Evolutionary conservation across 2,113 vertebrate species (phyloP), one percentile per base, ranked within the genome.

Genomic region (Melanotaenia duboulayi): DNA sequence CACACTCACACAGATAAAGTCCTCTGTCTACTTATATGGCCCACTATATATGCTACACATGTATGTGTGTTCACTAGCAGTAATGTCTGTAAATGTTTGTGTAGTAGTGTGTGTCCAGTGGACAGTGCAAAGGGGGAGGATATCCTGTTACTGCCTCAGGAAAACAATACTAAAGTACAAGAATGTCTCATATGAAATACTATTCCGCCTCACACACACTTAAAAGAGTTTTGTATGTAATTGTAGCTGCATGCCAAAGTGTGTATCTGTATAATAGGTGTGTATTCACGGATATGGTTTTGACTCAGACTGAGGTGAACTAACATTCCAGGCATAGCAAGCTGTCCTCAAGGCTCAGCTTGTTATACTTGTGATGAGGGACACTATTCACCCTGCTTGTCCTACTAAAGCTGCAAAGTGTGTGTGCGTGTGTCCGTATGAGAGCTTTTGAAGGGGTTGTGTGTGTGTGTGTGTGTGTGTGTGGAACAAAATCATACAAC

Each of bases 71-170:
- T 61, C 57, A 63, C n/a, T 28, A 23, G 51, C 42, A 69, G 58
- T 63, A 76, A 75, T 64, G 25, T 35, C 17, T 69, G 40, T 11
- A 12, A 35, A 40, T 46, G 40, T 49, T 54, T 32, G 40, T 63
- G 71, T 25, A 44, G 23, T 65, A 51, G 83, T 82, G 72, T 54
- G 70, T 73, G 73, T 88, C 58, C 39, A 75, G 49, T 51, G 76
- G 84, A 80, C 83, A 78, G 84, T 77, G 40, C 76, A 74, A 80
- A 85, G 72, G 60, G 79, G 79, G 71, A 90, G 86, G 85, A 90
- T 89, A 90, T 90, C 90, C 91, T 87, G 85, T 90, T 90, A 87
- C 89, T 72, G 81, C 81, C 86, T 80, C 76, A 66, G 85, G 87
- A 90, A 91, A 90, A 80, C 69, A 77, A 68, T 58, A 71, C 76